Evolutionary conservation across 2,113 vertebrate genomes (phyloP).

Genomic region (Macrotus californicus): DNA sequence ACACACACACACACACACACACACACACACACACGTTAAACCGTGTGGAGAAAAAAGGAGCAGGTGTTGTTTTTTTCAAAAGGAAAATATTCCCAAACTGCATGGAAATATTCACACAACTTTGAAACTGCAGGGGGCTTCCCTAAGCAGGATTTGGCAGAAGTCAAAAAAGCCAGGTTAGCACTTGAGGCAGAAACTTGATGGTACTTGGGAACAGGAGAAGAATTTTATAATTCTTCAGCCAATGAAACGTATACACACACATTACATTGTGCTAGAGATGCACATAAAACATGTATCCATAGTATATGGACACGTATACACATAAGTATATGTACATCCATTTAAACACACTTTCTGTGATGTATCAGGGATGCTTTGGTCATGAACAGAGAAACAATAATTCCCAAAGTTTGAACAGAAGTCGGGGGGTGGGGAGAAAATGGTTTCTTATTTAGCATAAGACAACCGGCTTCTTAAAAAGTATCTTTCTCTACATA

Average conservation of each 20-base stretch:
- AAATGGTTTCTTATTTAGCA: not conserved
- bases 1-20: too few species aligned
- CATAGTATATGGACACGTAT: not conserved
- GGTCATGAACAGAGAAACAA: not conserved
- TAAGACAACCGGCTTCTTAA: not conserved
- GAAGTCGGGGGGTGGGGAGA: not conserved
- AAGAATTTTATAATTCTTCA: not conserved
- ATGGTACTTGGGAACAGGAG: not conserved
- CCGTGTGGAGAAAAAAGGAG: not conserved
- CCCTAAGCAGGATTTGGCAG: not conserved
- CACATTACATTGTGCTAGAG: not conserved
- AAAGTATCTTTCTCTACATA: not conserved
- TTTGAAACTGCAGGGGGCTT: not conserved
- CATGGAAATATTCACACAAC: not conserved
- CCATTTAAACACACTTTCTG: not conserved
- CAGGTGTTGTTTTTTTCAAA: not conserved
- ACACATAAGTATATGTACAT: too few species aligned
- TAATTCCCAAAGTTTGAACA: not conserved
- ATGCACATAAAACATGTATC: not conserved
- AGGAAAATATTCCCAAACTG: not conserved
- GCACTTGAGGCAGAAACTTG: not conserved
- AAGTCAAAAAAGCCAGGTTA: not conserved
- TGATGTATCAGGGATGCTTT: not conserved
- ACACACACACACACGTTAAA: accelerated
- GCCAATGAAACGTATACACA: not conserved